Evolutionary conservation across 2,888 invertebrate species (phyloP).

Genomic region (Aethes cnicana): DNA sequence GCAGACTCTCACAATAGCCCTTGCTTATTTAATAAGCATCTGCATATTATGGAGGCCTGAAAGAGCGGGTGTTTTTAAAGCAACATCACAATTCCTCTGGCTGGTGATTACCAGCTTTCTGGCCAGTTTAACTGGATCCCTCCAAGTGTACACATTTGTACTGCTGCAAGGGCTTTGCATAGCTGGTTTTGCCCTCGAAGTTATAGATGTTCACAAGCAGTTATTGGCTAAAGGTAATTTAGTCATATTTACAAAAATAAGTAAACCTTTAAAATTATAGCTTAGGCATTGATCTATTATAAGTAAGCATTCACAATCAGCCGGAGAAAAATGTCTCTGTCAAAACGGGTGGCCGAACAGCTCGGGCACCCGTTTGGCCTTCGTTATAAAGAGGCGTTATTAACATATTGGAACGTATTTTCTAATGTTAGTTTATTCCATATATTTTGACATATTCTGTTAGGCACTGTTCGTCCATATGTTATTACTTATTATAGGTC

Average conservation of each 20-base stretch:
- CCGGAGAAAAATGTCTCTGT: too few species aligned
- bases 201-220: conserved; percentile 81
- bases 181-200: conserved; percentile 84
- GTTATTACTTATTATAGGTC: too few species aligned
- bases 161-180: conserved; percentile 85
- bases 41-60: conserved; percentile 89
- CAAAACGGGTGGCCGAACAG: too few species aligned
- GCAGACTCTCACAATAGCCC: conserved; percentile 85
- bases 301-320: too few species aligned
- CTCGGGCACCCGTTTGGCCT: too few species aligned
- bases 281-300: background rate
- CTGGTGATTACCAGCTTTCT: conserved; percentile 88
- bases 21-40: conserved; percentile 87
- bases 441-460: too few species aligned
- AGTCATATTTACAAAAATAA: background rate
- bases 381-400: too few species aligned
- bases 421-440: too few species aligned
- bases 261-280: background rate
- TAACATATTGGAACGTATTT: too few species aligned
- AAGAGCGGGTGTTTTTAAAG: conserved; percentile 85
- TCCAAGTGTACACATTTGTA: conserved; percentile 89
- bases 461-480: too few species aligned
- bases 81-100: conserved; percentile 89
- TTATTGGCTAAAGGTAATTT: conserved; percentile 67
- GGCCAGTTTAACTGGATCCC: conserved; percentile 88